Percentiles rank a stretch among this genome's conserved stretches.
Evolutionary conservation across 1,140 invertebrate genomes (phyloP).

Genomic region (Nylanderia fulva): DNA sequence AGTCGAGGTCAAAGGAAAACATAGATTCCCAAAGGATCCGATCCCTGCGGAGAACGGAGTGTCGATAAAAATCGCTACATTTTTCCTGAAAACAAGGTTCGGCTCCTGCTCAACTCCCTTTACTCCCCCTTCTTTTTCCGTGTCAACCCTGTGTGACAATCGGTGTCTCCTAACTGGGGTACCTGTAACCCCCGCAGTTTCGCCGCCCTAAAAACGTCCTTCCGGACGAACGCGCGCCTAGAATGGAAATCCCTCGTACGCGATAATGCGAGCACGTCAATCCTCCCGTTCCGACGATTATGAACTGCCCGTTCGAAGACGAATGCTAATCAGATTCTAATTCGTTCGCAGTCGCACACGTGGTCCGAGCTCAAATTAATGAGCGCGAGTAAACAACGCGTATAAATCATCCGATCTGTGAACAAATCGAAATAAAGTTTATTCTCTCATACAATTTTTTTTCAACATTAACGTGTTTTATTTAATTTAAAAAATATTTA

Average conservation of each 20-base stretch:
- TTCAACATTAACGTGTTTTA: neutral
- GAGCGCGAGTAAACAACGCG: slow-evolving; percentile 11
- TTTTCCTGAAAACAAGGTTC: slow-evolving; percentile 57
- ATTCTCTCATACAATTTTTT: neutral
- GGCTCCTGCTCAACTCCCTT: too few species aligned
- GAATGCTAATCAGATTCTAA: slow-evolving; percentile 79
- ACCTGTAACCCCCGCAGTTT: slow-evolving; percentile 78
- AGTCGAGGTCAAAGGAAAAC: slow-evolving; percentile 47
- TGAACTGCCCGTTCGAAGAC: slow-evolving; percentile 66
- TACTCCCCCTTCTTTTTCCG: neutral
- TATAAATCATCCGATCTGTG: neutral
- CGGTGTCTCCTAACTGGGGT: slow-evolving; percentile 65
- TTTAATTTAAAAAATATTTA: neutral
- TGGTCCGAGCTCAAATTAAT: slow-evolving; percentile 10
- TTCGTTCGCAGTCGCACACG: slow-evolving; percentile 48
- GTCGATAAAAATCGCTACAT: slow-evolving; percentile 64
- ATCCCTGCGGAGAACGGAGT: slow-evolving; percentile 21
- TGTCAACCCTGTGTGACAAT: slow-evolving; percentile 50
- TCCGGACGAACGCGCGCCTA: slow-evolving; percentile 82
- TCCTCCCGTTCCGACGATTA: slow-evolving; percentile 72
- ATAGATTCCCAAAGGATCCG: slow-evolving; percentile 51
- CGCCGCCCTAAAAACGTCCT: slow-evolving; percentile 79
- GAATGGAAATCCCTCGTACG: slow-evolving; percentile 77
- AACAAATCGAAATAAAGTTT: neutral
- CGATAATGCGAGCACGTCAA: slow-evolving; percentile 67